Percentiles rank a stretch among this genome's conserved stretches.
Conservation (phyloP, 1,140 invertebrate genomes). For the Bombyx mori region ASM3026992v2 NC_085121.1:6129501-6130000, state of each 20-base stretch:
- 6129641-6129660: constrained; percentile 2
- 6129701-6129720: too few species aligned
- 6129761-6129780: too few species aligned
- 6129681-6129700: neutral
- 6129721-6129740: too few species aligned
- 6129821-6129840: too few species aligned
- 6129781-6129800: too few species aligned
- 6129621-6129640: neutral
- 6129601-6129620: neutral
- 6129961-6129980: constrained; percentile 57
- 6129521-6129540: neutral
- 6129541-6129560: neutral
- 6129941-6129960: constrained; percentile 45
- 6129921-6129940: too few species aligned
- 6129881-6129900: too few species aligned
- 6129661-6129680: constrained; percentile 11
- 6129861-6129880: too few species aligned
- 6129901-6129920: too few species aligned
- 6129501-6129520: constrained; percentile 4
- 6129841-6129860: too few species aligned
- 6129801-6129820: too few species aligned
- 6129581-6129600: neutral
- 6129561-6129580: neutral
- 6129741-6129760: too few species aligned
- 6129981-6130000: constrained; percentile 48